Evolutionary conservation across 30 jellyfish, hydroid and myxozoan species (phyloP).

Genomic region (Pseudorhiza aurosa): DNA sequence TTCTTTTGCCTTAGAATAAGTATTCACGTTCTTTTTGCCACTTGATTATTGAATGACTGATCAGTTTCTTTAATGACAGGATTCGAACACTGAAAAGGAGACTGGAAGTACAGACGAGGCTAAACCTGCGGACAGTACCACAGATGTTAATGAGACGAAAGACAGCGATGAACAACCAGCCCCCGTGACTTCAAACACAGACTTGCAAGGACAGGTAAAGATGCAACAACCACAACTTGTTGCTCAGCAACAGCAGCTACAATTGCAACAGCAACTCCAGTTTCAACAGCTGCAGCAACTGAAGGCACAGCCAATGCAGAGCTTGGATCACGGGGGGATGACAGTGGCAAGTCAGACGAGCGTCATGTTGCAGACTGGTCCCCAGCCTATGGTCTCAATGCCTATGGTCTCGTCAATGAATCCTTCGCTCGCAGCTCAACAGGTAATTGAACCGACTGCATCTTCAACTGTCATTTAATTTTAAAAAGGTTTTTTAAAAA

Average conservation of each 20-base stretch:
- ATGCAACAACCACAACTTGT: constrained; percentile 11
- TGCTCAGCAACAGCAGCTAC: constrained; percentile 60
- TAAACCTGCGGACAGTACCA: background rate
- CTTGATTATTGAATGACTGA: too few relatives aligned
- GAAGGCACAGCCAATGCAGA: constrained; percentile 11
- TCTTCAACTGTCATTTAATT: too few relatives aligned
- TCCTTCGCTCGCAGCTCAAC: constrained; percentile 53
- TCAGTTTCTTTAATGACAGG: too few relatives aligned
- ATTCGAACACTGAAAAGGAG: background rate
- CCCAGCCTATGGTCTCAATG: constrained; percentile 46
- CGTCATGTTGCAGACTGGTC: constrained; percentile 11
- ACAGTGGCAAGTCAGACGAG: constrained; percentile 7
- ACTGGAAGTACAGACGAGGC: constrained; percentile 14
- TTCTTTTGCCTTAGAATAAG: too few relatives aligned
- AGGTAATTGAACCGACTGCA: background rate
- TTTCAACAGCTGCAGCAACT: constrained; percentile 50
- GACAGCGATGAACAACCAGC: constrained; percentile 1
- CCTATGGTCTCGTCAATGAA: constrained; percentile 20
- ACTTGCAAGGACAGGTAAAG: background rate
- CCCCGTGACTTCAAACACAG: background rate
- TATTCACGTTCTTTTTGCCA: too few relatives aligned
- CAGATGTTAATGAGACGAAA: background rate
- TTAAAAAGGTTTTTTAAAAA: too few relatives aligned
- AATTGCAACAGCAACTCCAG: constrained; percentile 46
- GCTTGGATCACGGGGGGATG: constrained; percentile 5